A percentile compares a stretch with the other conserved stretches of the same genome.
phyloP scores from a whole-genome alignment of 64 coral and sea anemone genomes.

The Montipora capricornis region DNA sequence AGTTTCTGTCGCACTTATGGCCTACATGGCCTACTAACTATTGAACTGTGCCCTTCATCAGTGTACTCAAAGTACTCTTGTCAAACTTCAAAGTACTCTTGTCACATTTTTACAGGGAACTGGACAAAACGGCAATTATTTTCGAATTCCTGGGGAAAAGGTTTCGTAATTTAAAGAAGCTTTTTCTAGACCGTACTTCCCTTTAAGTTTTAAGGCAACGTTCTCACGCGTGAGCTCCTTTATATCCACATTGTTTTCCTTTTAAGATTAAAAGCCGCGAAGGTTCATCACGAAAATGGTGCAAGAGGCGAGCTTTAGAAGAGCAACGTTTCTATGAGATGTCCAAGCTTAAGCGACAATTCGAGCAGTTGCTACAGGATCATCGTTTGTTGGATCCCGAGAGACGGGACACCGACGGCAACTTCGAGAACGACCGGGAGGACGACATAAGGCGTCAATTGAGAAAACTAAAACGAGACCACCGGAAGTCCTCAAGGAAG shows the following conservation, averaged over 20 bases:
- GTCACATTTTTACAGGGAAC: no score
- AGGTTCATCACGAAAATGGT: slow-evolving; percentile 92
- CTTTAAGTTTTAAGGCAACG: no score
- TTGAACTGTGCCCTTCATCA: no score
- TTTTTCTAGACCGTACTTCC: no score
- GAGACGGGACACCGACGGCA: slow-evolving; percentile 54
- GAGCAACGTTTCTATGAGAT: slow-evolving; percentile 86
- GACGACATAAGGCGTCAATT: slow-evolving; percentile 81
- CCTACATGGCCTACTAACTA: no score
- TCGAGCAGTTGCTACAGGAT: slow-evolving; percentile 57
- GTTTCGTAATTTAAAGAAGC: no score
- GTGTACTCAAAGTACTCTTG: no score
- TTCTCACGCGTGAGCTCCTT: no score
- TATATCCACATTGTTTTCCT: not conserved
- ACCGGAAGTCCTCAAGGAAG: slow-evolving; percentile 71
- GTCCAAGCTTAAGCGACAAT: slow-evolving; percentile 68
- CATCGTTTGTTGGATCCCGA: slow-evolving; percentile 59
- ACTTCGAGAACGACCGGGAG: slow-evolving; percentile 67
- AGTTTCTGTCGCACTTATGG: no score
- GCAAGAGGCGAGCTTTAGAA: slow-evolving; percentile 87
- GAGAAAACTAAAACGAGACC: slow-evolving; percentile 86
- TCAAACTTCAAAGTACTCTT: no score
- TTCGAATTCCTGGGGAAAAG: no score
- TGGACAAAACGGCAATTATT: no score
- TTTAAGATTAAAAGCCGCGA: slow-evolving; percentile 80